Evolutionary conservation across 2,888 invertebrate species (phyloP), one percentile per base, ranked within the genome.

Genomic region (Mamestra brassicae): DNA sequence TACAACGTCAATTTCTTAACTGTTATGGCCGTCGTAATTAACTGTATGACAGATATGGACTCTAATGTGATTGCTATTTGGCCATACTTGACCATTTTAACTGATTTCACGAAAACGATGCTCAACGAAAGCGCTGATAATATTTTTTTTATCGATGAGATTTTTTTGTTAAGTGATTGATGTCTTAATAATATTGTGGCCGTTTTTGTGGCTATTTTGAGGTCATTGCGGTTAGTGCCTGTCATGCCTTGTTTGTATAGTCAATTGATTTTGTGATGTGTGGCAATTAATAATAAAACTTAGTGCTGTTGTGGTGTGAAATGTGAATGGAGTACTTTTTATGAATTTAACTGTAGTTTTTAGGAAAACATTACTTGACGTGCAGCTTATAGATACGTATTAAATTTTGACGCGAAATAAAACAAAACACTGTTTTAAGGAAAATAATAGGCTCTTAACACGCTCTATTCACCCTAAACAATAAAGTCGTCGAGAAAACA

Each of bases 51-150:
- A 86, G 89, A 85, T 86, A 89, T 85, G 88, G 88, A 85, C 85
- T 91, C 93, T 94, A 94, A 94, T 94, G 83, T 93, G 92, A 90
- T 90, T 89, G 91, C 89, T 83, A 80, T 80, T 84, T 85, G 87
- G 78, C 72, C 80, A 77, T 81, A 85, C 66, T 73, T 54, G 69
- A 62, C 42, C 73, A 64, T 75, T 74, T 88, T 90, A 90, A 90
- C 90, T 85, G 88, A 89, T 90, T 87, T 85, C 76, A 85, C 78
- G 77, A 90, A 90, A 92, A 89, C 87, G 87, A 89, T 90, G 89
- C 80, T 82, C 84, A 86, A 82, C 87, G 63, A 82, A 85, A 86
- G 84, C 69, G 73, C 69, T 71, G 79, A 86, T 86, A 81, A 3
- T 52, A 52, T 81, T 78, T 79, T 79, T 81, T 72, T 79, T 85